These are phyloP conservation scores for Anguilla obscura DNA, from an alignment of 2,797 vertebrate species.

Conservation along the genomic window DNA sequence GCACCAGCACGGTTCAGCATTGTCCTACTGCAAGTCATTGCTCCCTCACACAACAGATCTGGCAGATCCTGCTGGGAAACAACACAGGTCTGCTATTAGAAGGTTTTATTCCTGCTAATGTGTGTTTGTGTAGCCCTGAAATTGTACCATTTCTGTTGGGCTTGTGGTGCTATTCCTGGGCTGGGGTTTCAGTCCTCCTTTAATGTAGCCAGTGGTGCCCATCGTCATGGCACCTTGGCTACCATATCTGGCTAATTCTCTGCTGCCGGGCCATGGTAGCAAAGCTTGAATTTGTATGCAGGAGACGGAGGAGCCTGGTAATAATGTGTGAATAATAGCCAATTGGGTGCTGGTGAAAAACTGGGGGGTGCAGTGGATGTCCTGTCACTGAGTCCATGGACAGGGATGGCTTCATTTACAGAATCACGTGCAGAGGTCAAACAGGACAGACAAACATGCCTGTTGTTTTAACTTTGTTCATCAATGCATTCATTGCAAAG, in stretches of 20 bases:
- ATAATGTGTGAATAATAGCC: conserved; percentile 73
- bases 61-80: neutral
- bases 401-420: conserved; percentile 16
- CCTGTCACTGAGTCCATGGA: conserved; percentile 53
- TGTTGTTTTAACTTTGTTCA: neutral
- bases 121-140: neutral
- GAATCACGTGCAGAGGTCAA: conserved; percentile 56
- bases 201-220: conserved; percentile 43
- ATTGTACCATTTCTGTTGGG: neutral
- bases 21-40: neutral
- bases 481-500: conserved; percentile 60
- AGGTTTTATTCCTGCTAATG: neutral
- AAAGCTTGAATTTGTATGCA: conserved; percentile 68
- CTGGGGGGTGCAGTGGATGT: conserved; percentile 64
- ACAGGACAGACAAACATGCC: conserved; percentile 42
- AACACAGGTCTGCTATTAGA: neutral
- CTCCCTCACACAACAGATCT: neutral
- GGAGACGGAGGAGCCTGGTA: conserved; percentile 57
- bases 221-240: conserved; percentile 49
- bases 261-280: conserved; percentile 39
- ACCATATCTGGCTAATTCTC: conserved; percentile 53
- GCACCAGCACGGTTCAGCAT: neutral
- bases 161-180: neutral
- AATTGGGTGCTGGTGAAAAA: conserved; percentile 68
- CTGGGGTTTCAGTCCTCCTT: conserved; percentile 18